These are phyloP conservation scores for Nasonia giraulti DNA, from an alignment of 1,140 invertebrate genomes.

Conservation along the genomic window DNA sequence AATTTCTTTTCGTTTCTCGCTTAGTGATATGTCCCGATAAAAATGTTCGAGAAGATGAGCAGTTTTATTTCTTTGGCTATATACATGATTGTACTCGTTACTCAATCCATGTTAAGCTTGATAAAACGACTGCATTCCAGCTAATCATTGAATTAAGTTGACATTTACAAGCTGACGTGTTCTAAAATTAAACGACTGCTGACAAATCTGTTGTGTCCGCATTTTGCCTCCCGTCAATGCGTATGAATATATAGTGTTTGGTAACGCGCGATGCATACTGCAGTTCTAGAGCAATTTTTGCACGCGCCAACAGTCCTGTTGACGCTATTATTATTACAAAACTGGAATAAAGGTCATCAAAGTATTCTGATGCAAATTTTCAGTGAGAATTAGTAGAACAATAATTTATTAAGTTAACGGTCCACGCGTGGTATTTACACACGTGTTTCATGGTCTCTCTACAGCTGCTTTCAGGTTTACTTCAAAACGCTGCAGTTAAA, in stretches of 20 bases:
- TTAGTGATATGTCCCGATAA: not conserved
- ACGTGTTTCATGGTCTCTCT: not conserved
- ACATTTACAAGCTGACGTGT: not conserved
- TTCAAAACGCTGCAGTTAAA: not conserved
- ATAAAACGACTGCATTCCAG: constrained; percentile 4
- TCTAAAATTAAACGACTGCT: not conserved
- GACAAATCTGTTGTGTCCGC: not conserved
- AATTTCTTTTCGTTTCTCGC: not conserved
- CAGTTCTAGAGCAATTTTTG: not conserved
- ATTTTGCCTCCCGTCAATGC: not conserved
- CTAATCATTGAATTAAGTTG: constrained; percentile 12
- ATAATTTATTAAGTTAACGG: not conserved
- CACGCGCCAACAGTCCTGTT: not conserved
- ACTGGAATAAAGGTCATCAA: too few relatives aligned
- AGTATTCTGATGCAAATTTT: not conserved
- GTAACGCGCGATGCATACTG: not conserved
- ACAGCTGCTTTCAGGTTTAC: not conserved
- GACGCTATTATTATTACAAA: not conserved
- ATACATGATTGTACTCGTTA: constrained; percentile 18
- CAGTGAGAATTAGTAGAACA: not conserved
- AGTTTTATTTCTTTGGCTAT: not conserved
- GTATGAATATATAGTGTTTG: too few relatives aligned
- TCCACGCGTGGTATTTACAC: not conserved
- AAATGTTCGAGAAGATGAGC: not conserved
- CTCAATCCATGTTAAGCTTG: constrained; percentile 12